Evolutionary conservation across 2,888 invertebrate species (phyloP), one percentile per base, ranked within the genome.

Genomic region (Brachynemurus nebulosus): DNA sequence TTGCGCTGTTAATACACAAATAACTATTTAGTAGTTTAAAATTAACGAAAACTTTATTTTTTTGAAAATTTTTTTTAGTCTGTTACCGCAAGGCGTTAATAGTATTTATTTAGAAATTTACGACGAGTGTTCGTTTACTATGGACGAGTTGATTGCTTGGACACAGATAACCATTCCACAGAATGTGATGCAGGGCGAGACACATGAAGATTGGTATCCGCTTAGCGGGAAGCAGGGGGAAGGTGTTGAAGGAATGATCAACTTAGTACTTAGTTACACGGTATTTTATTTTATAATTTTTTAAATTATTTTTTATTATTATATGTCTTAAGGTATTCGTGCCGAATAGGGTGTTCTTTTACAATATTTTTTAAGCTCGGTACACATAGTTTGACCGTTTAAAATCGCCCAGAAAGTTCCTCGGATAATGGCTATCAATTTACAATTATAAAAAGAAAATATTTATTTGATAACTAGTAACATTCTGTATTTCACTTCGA

Each of bases 131-230:
- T 90, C 93, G 12, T 93, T 97, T 64, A 89, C 92, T 16, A 84
- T 88, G 76, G 96, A 97, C 64, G 95, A 96, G 65, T 69, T 92
- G 48, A 82, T 97, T 53, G 97, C 95, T 1, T 96, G 92, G 91
- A 77, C 88, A 0, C 86, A 90, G 62, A 80, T 93, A 57, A 76
- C 77, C 44, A 88, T 97, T 54, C 92, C 96, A 1, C 75, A 76
- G 41, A 75, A 80, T 45, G 88, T 93, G 11, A 70, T 91, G 51
- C 69, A 80, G 58, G 91, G 91, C 9, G 86, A 92, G 60, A 91
- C 91, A 0, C 80, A 85, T 53, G 96, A 97, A 63, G 92, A 95
- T 59, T 96, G 95, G 93, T 93, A 85, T 63, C 80, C 83, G 3
- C 68, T 97, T 47, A 89, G 79, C 61, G 96, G 97, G 16, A 91